Evolutionary conservation across 2,113 vertebrate genomes (phyloP).

Genomic region (Platichthys stellatus): DNA sequence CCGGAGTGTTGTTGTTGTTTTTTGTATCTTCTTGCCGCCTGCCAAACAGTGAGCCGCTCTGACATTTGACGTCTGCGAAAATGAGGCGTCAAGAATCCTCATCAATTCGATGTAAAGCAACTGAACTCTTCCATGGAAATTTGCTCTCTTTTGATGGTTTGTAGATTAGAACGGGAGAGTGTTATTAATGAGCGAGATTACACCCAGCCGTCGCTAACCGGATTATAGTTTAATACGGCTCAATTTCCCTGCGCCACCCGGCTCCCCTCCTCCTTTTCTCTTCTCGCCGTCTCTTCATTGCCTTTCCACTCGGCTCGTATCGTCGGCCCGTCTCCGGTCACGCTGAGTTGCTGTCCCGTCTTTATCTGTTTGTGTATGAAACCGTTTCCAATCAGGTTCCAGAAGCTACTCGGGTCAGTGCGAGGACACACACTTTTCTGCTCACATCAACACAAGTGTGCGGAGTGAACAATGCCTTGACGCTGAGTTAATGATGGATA

Average conservation of each 20-base stretch:
- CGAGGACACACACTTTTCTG: conserved; percentile 16
- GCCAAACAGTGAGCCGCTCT: conserved; percentile 53
- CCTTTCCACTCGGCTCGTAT: conserved; percentile 20
- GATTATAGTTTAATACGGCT: conserved; percentile 74
- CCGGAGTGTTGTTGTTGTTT: neutral
- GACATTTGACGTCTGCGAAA: conserved; percentile 56
- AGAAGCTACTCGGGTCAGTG: conserved; percentile 8
- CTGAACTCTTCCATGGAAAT: conserved; percentile 52
- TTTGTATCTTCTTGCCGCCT: conserved; percentile 7
- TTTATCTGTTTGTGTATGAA: conserved; percentile 4
- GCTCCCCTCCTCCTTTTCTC: conserved; percentile 19
- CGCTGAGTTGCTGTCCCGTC: too few species aligned
- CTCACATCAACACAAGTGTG: conserved; percentile 5
- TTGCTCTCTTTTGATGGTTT: conserved; percentile 62
- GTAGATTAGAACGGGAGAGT: conserved; percentile 66
- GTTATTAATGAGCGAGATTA: conserved; percentile 78
- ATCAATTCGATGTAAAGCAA: conserved; percentile 46
- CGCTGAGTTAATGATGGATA: conserved; percentile 66
- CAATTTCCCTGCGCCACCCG: conserved; percentile 53
- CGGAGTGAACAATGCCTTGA: conserved; percentile 55
- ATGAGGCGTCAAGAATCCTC: conserved; percentile 55
- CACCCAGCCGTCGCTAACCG: conserved; percentile 70
- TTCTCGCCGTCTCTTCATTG: conserved; percentile 28
- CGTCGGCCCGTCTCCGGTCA: conserved; percentile 10
- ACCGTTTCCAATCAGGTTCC: conserved; percentile 8